These are phyloP conservation scores for Neodon shergylaensis DNA, from an alignment of 2,113 vertebrate species.

Conservation along the genomic window DNA sequence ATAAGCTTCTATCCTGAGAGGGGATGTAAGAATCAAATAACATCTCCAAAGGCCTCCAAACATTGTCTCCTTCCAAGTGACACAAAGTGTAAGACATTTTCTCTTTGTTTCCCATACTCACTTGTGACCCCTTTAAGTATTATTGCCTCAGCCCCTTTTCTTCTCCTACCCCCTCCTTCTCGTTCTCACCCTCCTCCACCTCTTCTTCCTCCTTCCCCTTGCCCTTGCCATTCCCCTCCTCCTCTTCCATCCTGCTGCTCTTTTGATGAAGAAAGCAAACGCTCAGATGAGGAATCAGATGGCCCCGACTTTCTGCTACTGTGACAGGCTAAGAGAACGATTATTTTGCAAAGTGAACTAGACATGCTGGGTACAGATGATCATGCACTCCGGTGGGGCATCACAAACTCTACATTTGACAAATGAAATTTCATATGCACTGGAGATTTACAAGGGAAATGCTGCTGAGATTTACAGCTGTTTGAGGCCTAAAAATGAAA, in stretches of 20 bases:
- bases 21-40: neutral
- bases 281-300: neutral
- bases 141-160: too few relatives aligned
- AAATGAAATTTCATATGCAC: constrained; percentile 61
- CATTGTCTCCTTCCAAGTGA: neutral
- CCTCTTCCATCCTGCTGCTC: neutral
- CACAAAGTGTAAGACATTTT: neutral
- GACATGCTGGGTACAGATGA: accelerated
- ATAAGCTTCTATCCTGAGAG: neutral
- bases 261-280: neutral
- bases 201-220: neutral
- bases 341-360: neutral
- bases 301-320: neutral
- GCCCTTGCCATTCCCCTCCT: neutral
- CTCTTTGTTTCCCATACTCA: neutral
- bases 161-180: neutral
- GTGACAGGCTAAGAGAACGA: neutral
- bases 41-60: neutral
- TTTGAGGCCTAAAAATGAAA: constrained; percentile 62
- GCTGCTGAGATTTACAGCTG: constrained; percentile 64
- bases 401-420: neutral
- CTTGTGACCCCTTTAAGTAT: neutral
- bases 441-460: constrained; percentile 59
- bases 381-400: neutral
- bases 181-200: neutral